Percentiles rank a stretch among this genome's conserved stretches.
These are phyloP conservation scores for Apodemia zela DNA, from an alignment of 2,888 invertebrate species.

Conservation along the genomic window DNA sequence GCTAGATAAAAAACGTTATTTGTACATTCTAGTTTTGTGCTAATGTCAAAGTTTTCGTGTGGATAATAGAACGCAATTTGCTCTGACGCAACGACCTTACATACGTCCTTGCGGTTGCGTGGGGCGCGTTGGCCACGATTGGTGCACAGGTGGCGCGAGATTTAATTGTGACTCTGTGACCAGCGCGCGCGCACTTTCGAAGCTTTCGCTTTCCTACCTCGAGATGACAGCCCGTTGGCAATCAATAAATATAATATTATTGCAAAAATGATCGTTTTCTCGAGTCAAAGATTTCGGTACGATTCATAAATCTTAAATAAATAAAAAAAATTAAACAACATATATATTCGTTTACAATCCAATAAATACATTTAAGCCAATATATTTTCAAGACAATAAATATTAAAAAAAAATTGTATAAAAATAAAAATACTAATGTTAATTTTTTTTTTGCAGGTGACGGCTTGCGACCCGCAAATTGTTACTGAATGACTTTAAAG, in stretches of 20 bases:
- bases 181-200: conserved; percentile 70
- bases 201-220: conserved; percentile 67
- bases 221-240: conserved; percentile 41
- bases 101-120: conserved; percentile 62
- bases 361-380: no score
- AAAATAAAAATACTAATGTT: not conserved
- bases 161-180: conserved; percentile 62
- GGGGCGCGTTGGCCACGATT: conserved; percentile 53
- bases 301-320: conserved; percentile 3
- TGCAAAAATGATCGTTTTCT: conserved; percentile 36
- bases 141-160: conserved; percentile 57
- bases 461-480: conserved; percentile 63
- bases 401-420: not conserved
- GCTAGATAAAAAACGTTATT: conserved; percentile 14
- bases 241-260: conserved; percentile 30
- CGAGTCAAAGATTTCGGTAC: conserved; percentile 40
- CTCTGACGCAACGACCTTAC: conserved; percentile 38
- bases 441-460: conserved; percentile 58
- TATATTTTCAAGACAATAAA: no score
- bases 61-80: conserved; percentile 43
- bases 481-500: conserved; percentile 46
- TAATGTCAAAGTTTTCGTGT: conserved; percentile 34
- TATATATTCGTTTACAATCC: no score
- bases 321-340: conserved; percentile 12
- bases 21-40: conserved; percentile 23